A percentile compares a stretch with the other conserved stretches of the same genome.
phyloP scores from a whole-genome alignment of 2,888 invertebrate genomes.

The Flabesymbios commensalis region DNA sequence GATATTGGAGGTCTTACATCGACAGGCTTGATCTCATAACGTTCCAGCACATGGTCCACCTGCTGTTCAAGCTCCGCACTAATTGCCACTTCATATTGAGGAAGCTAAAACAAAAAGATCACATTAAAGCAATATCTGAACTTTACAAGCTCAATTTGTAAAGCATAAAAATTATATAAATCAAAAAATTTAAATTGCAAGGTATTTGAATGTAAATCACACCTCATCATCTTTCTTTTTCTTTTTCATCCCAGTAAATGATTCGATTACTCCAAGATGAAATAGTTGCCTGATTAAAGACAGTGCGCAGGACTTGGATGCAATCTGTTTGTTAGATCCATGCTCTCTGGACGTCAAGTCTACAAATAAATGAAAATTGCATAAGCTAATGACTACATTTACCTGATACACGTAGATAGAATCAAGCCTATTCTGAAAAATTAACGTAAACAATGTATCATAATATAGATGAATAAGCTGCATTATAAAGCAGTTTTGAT shows the following conservation, averaged over 20 bases:
- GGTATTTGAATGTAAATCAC: too few relatives aligned
- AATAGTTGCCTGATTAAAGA: constrained; percentile 92
- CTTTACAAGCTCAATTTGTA: too few relatives aligned
- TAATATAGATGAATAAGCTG: too few relatives aligned
- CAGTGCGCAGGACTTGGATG: constrained; percentile 94
- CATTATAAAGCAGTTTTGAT: too few relatives aligned
- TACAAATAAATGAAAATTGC: constrained; percentile 37
- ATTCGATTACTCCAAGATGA: constrained; percentile 90
- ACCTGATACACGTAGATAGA: background rate
- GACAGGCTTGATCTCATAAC: constrained; percentile 4
- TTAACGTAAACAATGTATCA: too few relatives aligned
- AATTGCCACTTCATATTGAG: constrained; percentile 71
- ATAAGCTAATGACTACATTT: too few relatives aligned
- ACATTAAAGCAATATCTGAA: too few relatives aligned
- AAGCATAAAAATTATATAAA: too few relatives aligned
- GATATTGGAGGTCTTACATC: too few relatives aligned
- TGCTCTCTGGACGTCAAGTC: constrained; percentile 79
- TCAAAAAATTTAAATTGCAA: too few relatives aligned
- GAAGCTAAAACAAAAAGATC: constrained; percentile 49
- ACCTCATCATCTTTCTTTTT: constrained; percentile 73
- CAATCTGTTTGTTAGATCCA: constrained; percentile 94
- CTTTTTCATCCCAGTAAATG: constrained; percentile 73
- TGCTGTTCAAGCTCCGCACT: constrained; percentile 70
- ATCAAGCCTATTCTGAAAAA: background rate
- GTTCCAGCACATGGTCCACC: constrained; percentile 6